Conservation (phyloP, 2,113 vertebrate species). For the Steatornis caripensis region DNA sequence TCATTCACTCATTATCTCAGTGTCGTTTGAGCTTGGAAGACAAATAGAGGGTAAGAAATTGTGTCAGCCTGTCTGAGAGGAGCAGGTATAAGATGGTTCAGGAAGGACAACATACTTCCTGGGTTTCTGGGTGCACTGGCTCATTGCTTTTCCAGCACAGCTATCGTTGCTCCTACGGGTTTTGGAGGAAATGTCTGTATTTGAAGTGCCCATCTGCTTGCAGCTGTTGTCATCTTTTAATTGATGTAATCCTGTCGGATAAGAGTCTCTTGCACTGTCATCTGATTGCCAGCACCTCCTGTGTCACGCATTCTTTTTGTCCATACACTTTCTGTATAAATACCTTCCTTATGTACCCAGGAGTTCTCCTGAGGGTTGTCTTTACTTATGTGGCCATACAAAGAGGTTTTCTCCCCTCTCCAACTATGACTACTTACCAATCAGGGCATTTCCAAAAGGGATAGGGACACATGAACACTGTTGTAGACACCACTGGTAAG, state of each 20-base stretch:
- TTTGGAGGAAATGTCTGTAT: background rate
- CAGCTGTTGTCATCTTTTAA: background rate
- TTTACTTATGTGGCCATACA: background rate
- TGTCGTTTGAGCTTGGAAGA: constrained; percentile 38
- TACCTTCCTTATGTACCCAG: background rate
- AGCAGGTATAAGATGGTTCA: background rate
- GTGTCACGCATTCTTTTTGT: background rate
- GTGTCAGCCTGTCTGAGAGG: background rate
- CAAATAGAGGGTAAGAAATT: constrained; percentile 56
- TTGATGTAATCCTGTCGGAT: background rate
- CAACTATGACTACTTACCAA: background rate
- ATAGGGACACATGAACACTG: rapidly evolving
- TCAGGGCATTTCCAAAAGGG: background rate
- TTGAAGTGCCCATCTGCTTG: background rate
- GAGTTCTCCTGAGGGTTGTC: background rate
- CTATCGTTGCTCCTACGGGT: background rate
- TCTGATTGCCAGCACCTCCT: background rate
- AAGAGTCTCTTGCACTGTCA: background rate
- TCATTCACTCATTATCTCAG: constrained; percentile 45
- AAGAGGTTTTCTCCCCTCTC: background rate
- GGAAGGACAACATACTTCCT: background rate
- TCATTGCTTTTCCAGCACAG: background rate
- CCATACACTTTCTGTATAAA: rapidly evolving
- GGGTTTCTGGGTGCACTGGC: background rate
- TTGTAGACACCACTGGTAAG: background rate